Evolutionary conservation across 2,113 vertebrate species (phyloP).

Genomic region (Rynchops niger): DNA sequence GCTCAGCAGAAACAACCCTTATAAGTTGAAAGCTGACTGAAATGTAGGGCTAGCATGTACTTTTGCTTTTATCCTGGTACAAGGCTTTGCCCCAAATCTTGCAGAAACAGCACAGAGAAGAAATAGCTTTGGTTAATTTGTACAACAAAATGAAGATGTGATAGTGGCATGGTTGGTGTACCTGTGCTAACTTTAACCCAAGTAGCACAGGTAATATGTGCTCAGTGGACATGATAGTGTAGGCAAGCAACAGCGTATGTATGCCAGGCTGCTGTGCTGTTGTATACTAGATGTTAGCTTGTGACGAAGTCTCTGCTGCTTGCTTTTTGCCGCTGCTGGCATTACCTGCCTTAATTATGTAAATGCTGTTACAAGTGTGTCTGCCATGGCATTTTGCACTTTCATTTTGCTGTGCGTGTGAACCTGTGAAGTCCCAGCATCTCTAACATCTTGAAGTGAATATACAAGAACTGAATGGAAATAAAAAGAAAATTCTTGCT

Average conservation of each 20-base stretch:
- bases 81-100: background rate
- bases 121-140: background rate
- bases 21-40: background rate
- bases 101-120: background rate
- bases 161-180: background rate
- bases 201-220: background rate
- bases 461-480: background rate
- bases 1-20: background rate
- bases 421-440: background rate
- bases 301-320: background rate
- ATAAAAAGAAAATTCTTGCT: background rate
- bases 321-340: background rate
- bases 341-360: background rate
- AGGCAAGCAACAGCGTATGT: rapidly evolving
- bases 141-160: background rate
- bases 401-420: background rate
- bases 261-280: background rate
- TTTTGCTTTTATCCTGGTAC: background rate
- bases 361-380: background rate
- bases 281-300: background rate
- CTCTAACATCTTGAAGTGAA: background rate
- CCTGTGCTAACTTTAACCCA: background rate
- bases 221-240: background rate
- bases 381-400: background rate
- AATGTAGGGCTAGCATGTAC: rapidly evolving